Evolutionary conservation across 2,113 vertebrate genomes (phyloP).

Genomic region (Ibidorhyncha struthersii): DNA sequence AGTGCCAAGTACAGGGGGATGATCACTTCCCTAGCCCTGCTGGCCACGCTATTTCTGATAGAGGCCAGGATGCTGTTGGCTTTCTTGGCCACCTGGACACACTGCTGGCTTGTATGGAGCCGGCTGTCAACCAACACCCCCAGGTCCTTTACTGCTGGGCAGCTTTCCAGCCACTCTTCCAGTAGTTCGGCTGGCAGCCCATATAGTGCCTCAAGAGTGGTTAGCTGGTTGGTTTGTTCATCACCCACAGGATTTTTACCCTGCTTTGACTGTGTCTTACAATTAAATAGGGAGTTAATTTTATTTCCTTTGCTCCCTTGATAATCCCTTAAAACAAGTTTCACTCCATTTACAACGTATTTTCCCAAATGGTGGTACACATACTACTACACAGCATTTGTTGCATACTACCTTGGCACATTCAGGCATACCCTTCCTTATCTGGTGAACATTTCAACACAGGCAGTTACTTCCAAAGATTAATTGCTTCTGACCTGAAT

Average conservation of each 20-base stretch:
- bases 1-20: rapidly evolving
- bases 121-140: rapidly evolving
- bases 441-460: neutral
- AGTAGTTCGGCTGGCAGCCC: neutral
- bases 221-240: neutral
- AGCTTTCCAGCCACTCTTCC: neutral
- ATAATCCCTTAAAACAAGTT: neutral
- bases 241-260: neutral
- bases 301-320: neutral
- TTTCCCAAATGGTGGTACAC: neutral
- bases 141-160: rapidly evolving
- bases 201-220: neutral
- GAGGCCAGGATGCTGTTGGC: neutral
- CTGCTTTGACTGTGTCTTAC: neutral
- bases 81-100: neutral
- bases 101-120: neutral
- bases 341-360: neutral
- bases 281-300: neutral
- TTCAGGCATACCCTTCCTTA: neutral
- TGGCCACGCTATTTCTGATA: neutral
- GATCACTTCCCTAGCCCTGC: neutral
- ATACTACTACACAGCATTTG: neutral
- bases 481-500: neutral
- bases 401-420: neutral
- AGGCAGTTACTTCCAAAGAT: neutral